Evolutionary conservation across 2,888 invertebrate genomes (phyloP).

Genomic region (Galerucella calmariensis): DNA sequence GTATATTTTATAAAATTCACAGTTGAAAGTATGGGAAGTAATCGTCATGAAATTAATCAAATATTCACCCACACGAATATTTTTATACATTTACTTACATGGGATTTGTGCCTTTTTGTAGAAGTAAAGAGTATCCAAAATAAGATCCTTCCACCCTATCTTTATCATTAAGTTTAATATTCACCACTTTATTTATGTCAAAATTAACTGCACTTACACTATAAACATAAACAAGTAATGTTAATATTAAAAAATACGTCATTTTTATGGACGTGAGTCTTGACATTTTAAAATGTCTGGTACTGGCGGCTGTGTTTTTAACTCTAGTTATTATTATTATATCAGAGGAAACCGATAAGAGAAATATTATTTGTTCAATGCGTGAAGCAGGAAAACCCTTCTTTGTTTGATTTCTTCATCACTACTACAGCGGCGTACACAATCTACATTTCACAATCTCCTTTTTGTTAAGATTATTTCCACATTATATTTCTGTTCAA

Average conservation of each 20-base stretch:
- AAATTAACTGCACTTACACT: conserved; percentile 24
- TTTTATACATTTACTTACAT: conserved; percentile 26
- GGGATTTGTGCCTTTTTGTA: conserved; percentile 31
- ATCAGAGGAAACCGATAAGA: conserved; percentile 13
- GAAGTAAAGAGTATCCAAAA: conserved; percentile 37
- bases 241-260: neutral
- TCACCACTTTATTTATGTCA: conserved; percentile 23
- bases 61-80: neutral
- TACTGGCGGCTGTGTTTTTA: neutral
- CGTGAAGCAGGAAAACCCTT: conserved; percentile 10
- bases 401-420: neutral
- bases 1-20: neutral
- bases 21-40: neutral
- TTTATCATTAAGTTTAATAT: conserved; percentile 21
- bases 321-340: neutral
- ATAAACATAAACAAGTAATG: neutral
- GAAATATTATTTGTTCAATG: conserved; percentile 2
- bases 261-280: neutral
- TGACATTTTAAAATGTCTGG: neutral
- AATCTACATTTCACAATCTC: neutral
- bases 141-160: conserved; percentile 21
- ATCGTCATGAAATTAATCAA: neutral
- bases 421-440: neutral
- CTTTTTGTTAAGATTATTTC: too few relatives aligned
- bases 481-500: too few relatives aligned